Conservation (phyloP, 2,113 vertebrate species). For the Chionodraco myersi region DNA sequence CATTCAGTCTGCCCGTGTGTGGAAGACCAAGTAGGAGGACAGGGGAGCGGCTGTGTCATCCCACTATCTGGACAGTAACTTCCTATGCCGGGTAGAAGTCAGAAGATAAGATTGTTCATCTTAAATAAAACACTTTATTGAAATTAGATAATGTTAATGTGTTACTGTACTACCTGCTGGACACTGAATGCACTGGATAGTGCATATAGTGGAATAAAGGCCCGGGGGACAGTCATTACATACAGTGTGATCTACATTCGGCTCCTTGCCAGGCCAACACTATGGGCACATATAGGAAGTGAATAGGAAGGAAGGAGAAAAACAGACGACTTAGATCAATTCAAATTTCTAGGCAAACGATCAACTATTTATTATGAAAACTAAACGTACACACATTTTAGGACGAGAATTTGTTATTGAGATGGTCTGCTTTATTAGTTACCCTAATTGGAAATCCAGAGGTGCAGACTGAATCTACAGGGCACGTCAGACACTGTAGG, state of each 20-base stretch:
- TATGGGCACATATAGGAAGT: constrained; percentile 29
- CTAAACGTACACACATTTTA: not conserved
- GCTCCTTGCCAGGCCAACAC: constrained; percentile 83
- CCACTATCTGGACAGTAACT: constrained; percentile 78
- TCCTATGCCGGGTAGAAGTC: constrained; percentile 63
- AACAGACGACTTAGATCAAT: not conserved
- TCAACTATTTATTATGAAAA: not conserved
- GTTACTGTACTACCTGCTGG: constrained; percentile 82
- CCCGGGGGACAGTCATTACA: constrained; percentile 78
- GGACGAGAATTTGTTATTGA: not conserved
- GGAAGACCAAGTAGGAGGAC: constrained; percentile 74
- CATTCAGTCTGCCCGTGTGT: constrained; percentile 75
- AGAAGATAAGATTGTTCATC: not conserved
- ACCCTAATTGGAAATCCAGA: constrained; percentile 83
- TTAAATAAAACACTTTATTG: not conserved
- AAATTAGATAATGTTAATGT: not conserved
- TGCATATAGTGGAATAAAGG: constrained; percentile 75
- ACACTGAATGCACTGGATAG: constrained; percentile 79
- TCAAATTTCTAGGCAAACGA: not conserved
- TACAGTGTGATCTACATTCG: constrained; percentile 63
- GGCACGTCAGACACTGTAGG: constrained; percentile 83
- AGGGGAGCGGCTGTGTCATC: constrained; percentile 75
- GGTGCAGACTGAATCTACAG: constrained; percentile 81
- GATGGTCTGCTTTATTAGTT: constrained; percentile 4
- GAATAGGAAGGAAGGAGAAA: not conserved